Conservation (phyloP, 2,888 invertebrate genomes). For the Acutogordius australiensis region DNA sequence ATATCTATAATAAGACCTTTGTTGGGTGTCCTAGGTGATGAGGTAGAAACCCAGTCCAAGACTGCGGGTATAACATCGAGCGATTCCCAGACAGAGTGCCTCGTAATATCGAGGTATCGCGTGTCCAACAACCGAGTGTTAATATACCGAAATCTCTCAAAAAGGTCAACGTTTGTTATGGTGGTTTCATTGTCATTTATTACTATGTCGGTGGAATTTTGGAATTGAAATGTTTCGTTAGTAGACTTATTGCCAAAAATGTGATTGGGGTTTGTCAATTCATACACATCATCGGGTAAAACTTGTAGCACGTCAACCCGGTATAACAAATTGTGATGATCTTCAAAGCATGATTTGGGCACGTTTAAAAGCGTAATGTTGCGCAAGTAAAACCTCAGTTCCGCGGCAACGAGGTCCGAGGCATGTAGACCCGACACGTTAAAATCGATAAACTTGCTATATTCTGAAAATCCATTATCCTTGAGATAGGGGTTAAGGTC, state of each 20-base stretch:
- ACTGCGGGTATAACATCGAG: not conserved
- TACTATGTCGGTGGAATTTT: too few species aligned
- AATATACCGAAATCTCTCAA: not conserved
- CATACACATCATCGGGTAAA: not conserved
- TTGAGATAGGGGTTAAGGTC: too few species aligned
- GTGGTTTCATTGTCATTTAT: not conserved
- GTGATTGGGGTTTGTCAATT: not conserved
- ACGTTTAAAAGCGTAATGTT: not conserved
- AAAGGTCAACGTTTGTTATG: not conserved
- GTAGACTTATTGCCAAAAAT: too few species aligned
- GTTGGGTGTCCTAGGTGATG: not conserved
- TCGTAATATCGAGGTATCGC: not conserved
- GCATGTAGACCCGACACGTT: not conserved
- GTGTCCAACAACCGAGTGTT: not conserved
- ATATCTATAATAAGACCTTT: not conserved
- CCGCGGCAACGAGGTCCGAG: not conserved
- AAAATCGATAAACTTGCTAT: not conserved
- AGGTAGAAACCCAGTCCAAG: not conserved
- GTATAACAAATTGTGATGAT: not conserved
- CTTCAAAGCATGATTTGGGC: not conserved
- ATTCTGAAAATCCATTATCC: not conserved
- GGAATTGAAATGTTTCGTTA: not conserved
- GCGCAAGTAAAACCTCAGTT: not conserved
- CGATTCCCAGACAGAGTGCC: not conserved
- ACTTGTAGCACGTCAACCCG: not conserved